phyloP scores from a whole-genome alignment of 1,140 invertebrate genomes.

The Apis dorsata region DNA sequence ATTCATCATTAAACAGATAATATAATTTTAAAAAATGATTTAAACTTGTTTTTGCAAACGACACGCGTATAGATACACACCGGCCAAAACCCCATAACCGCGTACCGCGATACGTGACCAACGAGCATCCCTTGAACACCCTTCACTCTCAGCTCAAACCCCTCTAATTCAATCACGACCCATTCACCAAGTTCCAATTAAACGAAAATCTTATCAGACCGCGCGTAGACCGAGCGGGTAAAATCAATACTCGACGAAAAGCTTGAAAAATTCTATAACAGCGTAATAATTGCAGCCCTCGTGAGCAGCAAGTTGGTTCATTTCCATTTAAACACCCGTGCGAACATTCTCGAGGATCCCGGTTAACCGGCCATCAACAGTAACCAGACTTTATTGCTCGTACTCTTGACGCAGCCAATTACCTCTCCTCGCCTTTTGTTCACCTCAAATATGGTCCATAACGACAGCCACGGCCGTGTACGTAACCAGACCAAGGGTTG shows the following conservation, averaged over 20 bases:
- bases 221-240: too few species aligned
- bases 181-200: not conserved
- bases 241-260: not conserved
- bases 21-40: too few species aligned
- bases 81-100: too few species aligned
- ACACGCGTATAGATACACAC: too few species aligned
- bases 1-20: too few species aligned
- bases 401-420: not conserved
- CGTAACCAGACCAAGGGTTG: not conserved
- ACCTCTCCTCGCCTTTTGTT: not conserved
- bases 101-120: too few species aligned
- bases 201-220: not conserved
- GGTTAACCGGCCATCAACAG: not conserved
- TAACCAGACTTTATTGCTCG: not conserved
- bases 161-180: not conserved
- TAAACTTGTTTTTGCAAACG: too few species aligned
- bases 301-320: not conserved
- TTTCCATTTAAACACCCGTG: slow-evolving; percentile 20
- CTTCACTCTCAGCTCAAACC: not conserved
- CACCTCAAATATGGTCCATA: not conserved
- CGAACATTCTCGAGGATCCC: not conserved
- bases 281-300: not conserved
- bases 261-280: not conserved
- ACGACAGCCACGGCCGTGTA: not conserved
- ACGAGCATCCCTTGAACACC: not conserved